Conservation (phyloP, 1,140 invertebrate species). For the Rhopalosiphum maidis region DNA sequence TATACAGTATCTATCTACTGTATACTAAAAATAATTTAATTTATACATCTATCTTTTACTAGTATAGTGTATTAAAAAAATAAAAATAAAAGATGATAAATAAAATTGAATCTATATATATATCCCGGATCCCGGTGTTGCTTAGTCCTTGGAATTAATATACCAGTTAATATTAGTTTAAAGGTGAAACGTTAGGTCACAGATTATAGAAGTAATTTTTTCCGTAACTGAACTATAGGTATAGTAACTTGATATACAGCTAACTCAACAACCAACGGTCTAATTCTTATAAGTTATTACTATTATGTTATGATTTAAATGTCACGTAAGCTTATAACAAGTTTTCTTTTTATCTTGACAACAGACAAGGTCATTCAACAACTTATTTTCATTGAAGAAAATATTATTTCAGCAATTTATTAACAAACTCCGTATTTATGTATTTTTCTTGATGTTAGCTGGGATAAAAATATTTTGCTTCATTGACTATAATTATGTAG, state of each 20-base stretch:
- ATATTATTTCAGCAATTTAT: neutral
- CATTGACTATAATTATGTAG: neutral
- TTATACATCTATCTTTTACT: neutral
- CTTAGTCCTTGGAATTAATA: neutral
- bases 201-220: neutral
- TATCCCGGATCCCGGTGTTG: neutral
- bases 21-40: neutral
- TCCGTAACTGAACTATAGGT: neutral
- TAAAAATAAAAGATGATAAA: neutral
- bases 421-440: neutral
- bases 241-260: neutral
- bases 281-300: neutral
- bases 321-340: neutral
- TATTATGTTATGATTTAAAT: neutral
- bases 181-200: neutral
- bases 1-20: neutral
- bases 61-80: too few relatives aligned
- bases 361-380: neutral
- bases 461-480: neutral
- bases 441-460: neutral
- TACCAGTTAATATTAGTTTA: neutral
- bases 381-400: constrained; percentile 2
- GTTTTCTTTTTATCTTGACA: neutral
- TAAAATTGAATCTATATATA: neutral
- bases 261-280: neutral